A percentile compares a stretch with the other conserved stretches of the same genome.
phyloP scores from a whole-genome alignment of 1,140 invertebrate species.

The Tetranychus cinnabarinus region DNA sequence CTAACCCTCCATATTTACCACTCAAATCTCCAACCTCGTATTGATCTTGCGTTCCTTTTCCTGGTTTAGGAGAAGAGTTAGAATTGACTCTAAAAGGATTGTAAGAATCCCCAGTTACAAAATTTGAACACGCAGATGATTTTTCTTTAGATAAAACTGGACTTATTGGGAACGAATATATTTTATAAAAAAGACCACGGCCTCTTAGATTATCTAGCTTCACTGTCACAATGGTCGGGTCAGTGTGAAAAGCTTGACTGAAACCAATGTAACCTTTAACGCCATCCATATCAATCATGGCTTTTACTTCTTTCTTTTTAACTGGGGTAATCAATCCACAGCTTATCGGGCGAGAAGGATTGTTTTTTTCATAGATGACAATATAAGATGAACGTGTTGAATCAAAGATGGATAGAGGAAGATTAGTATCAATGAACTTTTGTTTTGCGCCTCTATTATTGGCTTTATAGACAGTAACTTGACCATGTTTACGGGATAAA shows the following conservation, averaged over 20 bases:
- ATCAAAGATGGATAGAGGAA: constrained; percentile 22
- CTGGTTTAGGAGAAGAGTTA: constrained; percentile 16
- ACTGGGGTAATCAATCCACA: constrained; percentile 48
- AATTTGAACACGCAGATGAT: constrained; percentile 17
- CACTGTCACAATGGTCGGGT: constrained; percentile 54
- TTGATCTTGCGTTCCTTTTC: constrained; percentile 44
- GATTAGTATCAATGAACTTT: constrained; percentile 15
- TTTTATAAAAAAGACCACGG: constrained; percentile 23
- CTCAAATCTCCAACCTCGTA: constrained; percentile 69
- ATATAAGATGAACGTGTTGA: constrained; percentile 48
- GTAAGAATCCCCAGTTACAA: constrained; percentile 22
- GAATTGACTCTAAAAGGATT: constrained; percentile 26
- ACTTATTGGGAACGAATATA: constrained; percentile 27
- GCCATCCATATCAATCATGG: constrained; percentile 47
- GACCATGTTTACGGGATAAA: no score
- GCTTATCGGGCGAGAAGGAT: constrained; percentile 47
- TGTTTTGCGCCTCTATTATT: constrained; percentile 16
- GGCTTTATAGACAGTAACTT: constrained; percentile 9
- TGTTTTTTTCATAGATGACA: constrained; percentile 53
- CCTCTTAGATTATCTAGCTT: constrained; percentile 33
- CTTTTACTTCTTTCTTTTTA: constrained; percentile 25
- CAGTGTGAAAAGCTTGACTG: constrained; percentile 53
- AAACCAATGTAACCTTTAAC: constrained; percentile 44
- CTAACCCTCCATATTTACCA: constrained; percentile 41
- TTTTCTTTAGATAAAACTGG: constrained; percentile 13